Evolutionary conservation across 37 sponge, comb jelly and placozoan species (phyloP), one percentile per base, ranked within the genome.

Genomic region (Haliclona indistincta): DNA sequence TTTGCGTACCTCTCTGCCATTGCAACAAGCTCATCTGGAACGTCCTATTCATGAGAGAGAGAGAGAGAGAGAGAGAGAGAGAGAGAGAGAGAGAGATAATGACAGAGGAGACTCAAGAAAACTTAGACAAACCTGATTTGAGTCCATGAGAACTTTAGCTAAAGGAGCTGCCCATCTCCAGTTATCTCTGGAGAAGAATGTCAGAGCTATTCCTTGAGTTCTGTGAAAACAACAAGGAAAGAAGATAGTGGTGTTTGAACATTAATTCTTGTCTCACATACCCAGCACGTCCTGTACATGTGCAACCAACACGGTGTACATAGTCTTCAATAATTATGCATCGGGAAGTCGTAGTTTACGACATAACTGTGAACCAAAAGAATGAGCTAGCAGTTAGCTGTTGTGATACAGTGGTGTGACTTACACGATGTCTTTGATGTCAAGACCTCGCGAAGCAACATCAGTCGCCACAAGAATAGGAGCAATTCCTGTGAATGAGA

Each of bases 241-340:
- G n/a, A n/a, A n/a, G n/a, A n/a, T n/a, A n/a, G n/a, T n/a, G n/a
- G n/a, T n/a, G n/a, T n/a, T n/a, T n/a, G n/a, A n/a, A n/a, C n/a
- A n/a, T n/a, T n/a, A n/a, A n/a, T n/a, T n/a, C n/a, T n/a, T n/a
- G n/a, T n/a, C n/a, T n/a, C n/a, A n/a, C n/a, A n/a, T n/a, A 85
- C 86, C 97, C 97, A 32, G 98, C 98, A 45, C 98, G 75, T 10
- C 93, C 98, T n/a, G 98, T 97, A n/a, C n/a, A n/a, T n/a, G n/a
- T n/a, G 36, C 98, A 44, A 4, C 98, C 98, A 44, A 97, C 86
- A 26, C 97, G 67, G 68, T 97, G 97, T 33, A 97, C 97, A 73
- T 97, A 96, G 53, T 96, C 97, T 70, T 96, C 97, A 73, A 96
- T 92, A n/a, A n/a, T n/a, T n/a, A 74, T 96, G 80, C n/a, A 54